Base-by-base conservation (phyloP, 1,140 invertebrate genomes). In the Hirudo medicinalis region DNA sequence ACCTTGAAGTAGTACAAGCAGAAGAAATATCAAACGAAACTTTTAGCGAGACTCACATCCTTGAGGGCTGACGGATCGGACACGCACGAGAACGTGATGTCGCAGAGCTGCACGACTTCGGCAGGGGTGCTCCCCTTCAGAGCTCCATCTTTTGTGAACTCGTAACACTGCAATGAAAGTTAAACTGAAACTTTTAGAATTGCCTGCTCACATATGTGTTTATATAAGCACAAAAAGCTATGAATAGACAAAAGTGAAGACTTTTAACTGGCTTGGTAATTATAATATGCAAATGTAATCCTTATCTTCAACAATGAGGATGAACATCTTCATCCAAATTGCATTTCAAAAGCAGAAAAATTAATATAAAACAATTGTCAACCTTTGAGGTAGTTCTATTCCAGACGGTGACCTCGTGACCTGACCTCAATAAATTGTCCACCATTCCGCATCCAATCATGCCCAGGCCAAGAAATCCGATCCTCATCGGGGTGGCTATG, bases 381-480 rank as follows among this genome's bases (percentile, higher is more conserved):
- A 94, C 92, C 89, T 95, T 97, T 71, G 89, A 87, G 43, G 88
- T 86, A 73, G 91, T 91, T 76, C 93, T 87, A 83, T 96, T 97
- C 93, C 94, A 97, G 53, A 97, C 87, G 75, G 90, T 88, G 17
- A 97, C 91, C 78, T 89, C 89, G 81, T 97, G 94, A 11, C 92
- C 92, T 67, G 92, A 93, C 79, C 91, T 91, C 74, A 97, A 87
- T 25, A 97, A 84, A 81, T 96, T 95, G 55, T 92, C 94, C 0
- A 97, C 92, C 78, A 97, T 92, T 25, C 91, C 91, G 60, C 89
- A 88, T n/a, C 94, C 94, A 90, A 97, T 97, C 76, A 92, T 93
- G 55, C 94, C 93, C 13, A 97, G 85, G 0, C 94, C 94, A 53
- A 97, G 86, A 81, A 97, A 97, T 19, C 94, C 94, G 79, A 97